phyloP scores from a whole-genome alignment of 2,113 vertebrate species.

The Leptodactylus fuscus region DNA sequence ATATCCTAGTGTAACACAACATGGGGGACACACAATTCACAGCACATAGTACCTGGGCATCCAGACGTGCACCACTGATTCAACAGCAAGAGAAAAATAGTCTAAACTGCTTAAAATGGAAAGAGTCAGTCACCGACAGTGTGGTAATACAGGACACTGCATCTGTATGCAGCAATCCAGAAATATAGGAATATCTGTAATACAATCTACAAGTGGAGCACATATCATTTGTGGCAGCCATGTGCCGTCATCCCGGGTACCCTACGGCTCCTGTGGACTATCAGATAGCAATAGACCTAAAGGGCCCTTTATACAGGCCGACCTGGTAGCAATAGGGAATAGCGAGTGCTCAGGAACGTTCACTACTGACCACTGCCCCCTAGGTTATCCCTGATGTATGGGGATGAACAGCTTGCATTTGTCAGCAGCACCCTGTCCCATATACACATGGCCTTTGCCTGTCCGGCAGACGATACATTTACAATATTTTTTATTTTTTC shows the following conservation, averaged over 20 bases:
- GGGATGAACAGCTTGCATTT: too few relatives aligned
- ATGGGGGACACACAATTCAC: neutral
- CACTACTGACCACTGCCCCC: too few relatives aligned
- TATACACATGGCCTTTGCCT: too few relatives aligned
- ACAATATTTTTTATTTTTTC: too few relatives aligned
- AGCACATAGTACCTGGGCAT: conserved; percentile 4
- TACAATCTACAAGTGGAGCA: neutral
- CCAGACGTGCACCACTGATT: conserved; percentile 1
- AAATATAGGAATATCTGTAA: neutral
- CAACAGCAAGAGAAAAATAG: conserved; percentile 9
- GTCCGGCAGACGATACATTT: too few relatives aligned
- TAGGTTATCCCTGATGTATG: too few relatives aligned
- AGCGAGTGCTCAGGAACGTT: too few relatives aligned
- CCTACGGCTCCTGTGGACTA: too few relatives aligned
- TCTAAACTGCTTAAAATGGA: neutral
- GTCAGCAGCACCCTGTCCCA: too few relatives aligned
- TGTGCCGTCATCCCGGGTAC: neutral
- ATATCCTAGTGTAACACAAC: neutral
- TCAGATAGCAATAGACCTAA: too few relatives aligned
- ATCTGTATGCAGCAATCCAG: neutral
- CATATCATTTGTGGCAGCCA: neutral
- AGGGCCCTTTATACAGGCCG: too few relatives aligned
- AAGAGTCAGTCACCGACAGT: neutral
- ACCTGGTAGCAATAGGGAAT: too few relatives aligned
- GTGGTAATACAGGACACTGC: neutral